phyloP scores from a whole-genome alignment of 2,797 vertebrate species.

The Anabas testudineus region DNA sequence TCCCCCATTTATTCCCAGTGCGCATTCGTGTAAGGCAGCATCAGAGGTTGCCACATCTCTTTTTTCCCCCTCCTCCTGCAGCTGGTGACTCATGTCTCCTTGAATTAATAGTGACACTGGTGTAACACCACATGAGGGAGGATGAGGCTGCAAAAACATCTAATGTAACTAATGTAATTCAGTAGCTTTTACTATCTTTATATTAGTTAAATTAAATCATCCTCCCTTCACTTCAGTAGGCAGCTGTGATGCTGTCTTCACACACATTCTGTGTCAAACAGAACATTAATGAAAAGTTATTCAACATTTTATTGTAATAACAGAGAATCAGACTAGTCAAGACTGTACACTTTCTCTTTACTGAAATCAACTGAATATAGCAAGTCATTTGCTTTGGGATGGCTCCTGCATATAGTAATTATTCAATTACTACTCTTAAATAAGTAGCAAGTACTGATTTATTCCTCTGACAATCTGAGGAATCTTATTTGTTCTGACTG shows the following conservation, averaged over 20 bases:
- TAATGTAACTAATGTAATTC: not conserved
- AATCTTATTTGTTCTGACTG: not conserved
- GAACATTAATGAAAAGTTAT: not conserved
- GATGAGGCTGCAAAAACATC: not conserved
- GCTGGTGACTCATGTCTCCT: constrained; percentile 50
- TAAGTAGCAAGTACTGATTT: not conserved
- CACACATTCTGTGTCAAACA: not conserved
- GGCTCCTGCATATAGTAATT: constrained; percentile 2
- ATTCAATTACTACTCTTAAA: constrained; percentile 1
- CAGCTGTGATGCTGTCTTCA: too few species aligned
- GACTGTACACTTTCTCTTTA: not conserved
- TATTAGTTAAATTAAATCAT: not conserved
- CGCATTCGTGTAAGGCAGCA: constrained; percentile 37
- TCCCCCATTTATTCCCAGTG: constrained; percentile 38
- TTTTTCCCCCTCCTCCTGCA: constrained; percentile 22
- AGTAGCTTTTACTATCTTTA: too few species aligned
- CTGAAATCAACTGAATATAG: not conserved
- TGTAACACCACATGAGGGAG: not conserved
- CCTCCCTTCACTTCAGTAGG: not conserved
- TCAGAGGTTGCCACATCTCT: constrained; percentile 26
- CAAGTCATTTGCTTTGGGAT: not conserved
- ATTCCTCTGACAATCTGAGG: constrained; percentile 25
- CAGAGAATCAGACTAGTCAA: not conserved
- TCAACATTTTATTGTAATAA: constrained; percentile 37
- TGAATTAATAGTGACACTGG: constrained; percentile 39